These are phyloP conservation scores for Agrochola lota DNA, from an alignment of 2,888 invertebrate species.

Conservation along the genomic window DNA sequence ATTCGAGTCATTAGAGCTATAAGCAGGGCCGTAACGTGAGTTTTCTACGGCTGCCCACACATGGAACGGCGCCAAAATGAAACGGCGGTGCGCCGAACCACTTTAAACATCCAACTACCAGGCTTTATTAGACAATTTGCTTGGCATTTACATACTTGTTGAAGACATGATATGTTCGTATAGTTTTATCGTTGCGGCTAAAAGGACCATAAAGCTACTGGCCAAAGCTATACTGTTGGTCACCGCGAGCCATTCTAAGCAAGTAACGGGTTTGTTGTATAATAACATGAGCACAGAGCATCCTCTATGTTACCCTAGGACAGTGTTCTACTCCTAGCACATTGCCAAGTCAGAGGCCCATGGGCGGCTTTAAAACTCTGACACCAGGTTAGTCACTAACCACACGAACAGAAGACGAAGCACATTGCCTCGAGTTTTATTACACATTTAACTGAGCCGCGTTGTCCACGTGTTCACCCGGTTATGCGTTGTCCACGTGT, in stretches of 20 bases:
- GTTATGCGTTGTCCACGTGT: no score
- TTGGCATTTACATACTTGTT: conserved; percentile 65
- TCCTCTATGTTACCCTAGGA: not conserved
- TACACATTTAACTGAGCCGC: not conserved
- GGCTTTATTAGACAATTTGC: conserved; percentile 65
- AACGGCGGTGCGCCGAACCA: conserved; percentile 64
- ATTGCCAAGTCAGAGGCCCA: no score
- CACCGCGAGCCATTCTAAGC: not conserved
- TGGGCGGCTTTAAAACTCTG: no score
- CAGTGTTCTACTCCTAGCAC: not conserved
- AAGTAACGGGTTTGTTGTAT: not conserved
- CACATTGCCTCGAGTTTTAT: not conserved
- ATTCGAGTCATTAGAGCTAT: conserved; percentile 66
- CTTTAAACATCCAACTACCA: conserved; percentile 64
- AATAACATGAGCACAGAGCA: not conserved
- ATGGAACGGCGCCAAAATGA: conserved; percentile 67
- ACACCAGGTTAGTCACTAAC: no score
- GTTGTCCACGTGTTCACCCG: no score
- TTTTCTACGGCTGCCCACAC: conserved; percentile 64
- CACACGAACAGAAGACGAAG: no score
- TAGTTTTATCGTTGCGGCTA: conserved; percentile 49
- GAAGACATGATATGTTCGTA: conserved; percentile 54
- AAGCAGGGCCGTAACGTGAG: conserved; percentile 60
- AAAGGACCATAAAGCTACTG: conserved; percentile 15
- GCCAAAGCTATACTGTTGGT: not conserved